Evolutionary conservation across 2,888 invertebrate genomes (phyloP).

Genomic region (Scaptomyza polygonia): DNA sequence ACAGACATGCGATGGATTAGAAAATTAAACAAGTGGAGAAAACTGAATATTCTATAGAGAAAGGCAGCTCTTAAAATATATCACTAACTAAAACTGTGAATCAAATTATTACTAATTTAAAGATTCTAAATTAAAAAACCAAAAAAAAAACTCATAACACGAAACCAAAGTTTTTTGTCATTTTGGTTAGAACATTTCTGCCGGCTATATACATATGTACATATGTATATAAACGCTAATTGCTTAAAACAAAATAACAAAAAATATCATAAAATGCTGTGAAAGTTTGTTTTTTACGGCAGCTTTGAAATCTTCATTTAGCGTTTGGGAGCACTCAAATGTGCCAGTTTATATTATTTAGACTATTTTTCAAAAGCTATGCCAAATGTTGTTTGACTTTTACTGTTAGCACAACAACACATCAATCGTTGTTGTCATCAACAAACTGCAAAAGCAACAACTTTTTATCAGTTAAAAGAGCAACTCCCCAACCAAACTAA

Average conservation of each 20-base stretch:
- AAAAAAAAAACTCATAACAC: too few species aligned
- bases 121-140: too few species aligned
- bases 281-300: conserved; percentile 50
- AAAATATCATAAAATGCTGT: conserved; percentile 30
- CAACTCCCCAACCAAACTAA: conserved; percentile 3
- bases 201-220: background rate
- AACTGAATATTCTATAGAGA: too few species aligned
- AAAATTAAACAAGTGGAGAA: background rate
- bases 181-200: conserved; percentile 46
- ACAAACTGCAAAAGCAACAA: background rate
- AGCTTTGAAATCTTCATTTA: conserved; percentile 1
- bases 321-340: conserved; percentile 28
- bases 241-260: conserved; percentile 13
- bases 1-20: background rate
- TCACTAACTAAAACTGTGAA: too few species aligned
- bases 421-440: conserved; percentile 50
- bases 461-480: conserved; percentile 28
- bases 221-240: conserved; percentile 51
- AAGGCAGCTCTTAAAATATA: too few species aligned
- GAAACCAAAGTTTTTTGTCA: conserved; percentile 12
- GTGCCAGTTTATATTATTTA: conserved; percentile 53
- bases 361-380: conserved; percentile 34
- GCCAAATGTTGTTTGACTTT: conserved; percentile 68
- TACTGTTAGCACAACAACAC: conserved; percentile 25
- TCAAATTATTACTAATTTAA: too few species aligned